Evolutionary conservation across 1,140 invertebrate genomes (phyloP), one percentile per base, ranked within the genome.

Genomic region (Aphaenogaster floridana): DNA sequence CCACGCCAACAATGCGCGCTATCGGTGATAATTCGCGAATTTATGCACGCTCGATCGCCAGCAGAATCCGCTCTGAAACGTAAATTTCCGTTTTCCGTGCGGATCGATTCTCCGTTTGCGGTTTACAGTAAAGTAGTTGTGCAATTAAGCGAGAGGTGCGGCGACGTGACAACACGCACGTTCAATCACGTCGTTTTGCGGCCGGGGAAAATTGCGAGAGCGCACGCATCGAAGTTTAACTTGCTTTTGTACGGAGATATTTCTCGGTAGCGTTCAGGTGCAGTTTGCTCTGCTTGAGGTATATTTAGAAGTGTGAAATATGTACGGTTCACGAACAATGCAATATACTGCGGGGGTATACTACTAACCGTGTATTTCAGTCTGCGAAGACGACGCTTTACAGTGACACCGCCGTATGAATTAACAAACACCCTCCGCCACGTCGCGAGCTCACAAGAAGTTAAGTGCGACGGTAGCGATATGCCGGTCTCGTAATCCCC

Each of bases 341-440:
- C 88, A 66, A 90, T 90, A 87, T 85, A 87, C 88, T 77, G 42
- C 61, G 54, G 77, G 68, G 28, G 45, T 71, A 63, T n/a, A 83
- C 61, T 64, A 15, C 42, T 36, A 45, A 57, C 57, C 77, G 87
- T 68, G 78, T 90, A 90, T 90, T 74, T 90, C 88, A 87, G 45
- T 59, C 78, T n/a, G 61, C 72, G 88, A 84, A 90, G 89, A 90
- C 88, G 89, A 90, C 88, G 89, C 89, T 90, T 90, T 90, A 90
- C 89, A 90, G 77, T 90, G 89, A 90, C 89, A 79, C 74, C 88
- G 74, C 28, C 78, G 72, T 89, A 86, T 90, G 89, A 90, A 90
- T 90, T 90, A 90, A 90, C 89, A 90, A 90, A 90, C 89, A 90
- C 59, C 88, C 61, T 79, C 45, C 61, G 59, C 71, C n/a, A 68